These are phyloP conservation scores for Bos javanicus DNA, from an alignment of 2,113 vertebrate species.

Conservation along the genomic window DNA sequence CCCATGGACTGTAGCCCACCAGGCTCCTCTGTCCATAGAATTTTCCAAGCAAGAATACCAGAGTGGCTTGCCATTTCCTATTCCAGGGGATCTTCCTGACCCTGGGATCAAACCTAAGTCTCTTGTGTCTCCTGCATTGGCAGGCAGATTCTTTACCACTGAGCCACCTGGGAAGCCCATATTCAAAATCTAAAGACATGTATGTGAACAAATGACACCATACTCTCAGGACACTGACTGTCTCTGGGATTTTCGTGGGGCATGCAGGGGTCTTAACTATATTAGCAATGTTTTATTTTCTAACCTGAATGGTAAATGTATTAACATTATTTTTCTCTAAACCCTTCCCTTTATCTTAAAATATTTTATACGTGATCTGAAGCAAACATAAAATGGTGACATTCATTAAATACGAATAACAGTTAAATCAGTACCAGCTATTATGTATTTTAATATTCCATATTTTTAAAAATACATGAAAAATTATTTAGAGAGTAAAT, in stretches of 20 bases:
- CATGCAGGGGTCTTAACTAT: neutral
- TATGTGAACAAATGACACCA: neutral
- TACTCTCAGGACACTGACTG: neutral
- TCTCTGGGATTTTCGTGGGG: neutral
- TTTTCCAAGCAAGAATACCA: neutral
- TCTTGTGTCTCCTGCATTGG: neutral
- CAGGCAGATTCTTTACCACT: neutral
- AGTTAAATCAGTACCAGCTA: neutral
- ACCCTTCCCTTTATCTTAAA: slow-evolving; percentile 23
- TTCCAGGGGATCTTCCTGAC: neutral
- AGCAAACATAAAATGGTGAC: slow-evolving; percentile 22
- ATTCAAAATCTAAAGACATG: neutral
- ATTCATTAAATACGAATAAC: neutral
- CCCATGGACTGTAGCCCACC: neutral
- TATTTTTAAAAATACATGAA: neutral
- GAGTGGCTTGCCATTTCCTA: neutral
- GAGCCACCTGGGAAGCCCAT: neutral
- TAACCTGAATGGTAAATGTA: neutral
- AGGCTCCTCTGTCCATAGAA: neutral
- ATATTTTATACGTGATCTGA: neutral
- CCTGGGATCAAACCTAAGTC: neutral
- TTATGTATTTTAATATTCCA: neutral
- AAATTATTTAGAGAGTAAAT: neutral
- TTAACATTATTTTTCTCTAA: slow-evolving; percentile 4
- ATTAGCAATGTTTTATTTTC: neutral